A percentile compares a stretch with the other conserved stretches of the same genome.
These are phyloP conservation scores for Neoitamus cyanurus DNA, from an alignment of 2,888 invertebrate species.

Conservation along the genomic window DNA sequence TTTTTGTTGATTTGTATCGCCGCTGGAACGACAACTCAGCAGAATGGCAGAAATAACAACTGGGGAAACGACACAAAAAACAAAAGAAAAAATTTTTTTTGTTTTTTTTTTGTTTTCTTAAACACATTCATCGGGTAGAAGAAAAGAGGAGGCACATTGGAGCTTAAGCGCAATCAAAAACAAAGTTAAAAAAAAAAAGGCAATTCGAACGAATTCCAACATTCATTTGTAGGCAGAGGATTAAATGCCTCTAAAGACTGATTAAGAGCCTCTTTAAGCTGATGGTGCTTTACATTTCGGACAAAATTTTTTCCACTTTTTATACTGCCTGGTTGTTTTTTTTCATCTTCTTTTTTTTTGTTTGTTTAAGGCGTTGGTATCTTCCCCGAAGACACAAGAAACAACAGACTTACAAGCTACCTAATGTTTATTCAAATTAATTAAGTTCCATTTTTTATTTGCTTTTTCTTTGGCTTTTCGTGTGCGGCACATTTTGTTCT, in stretches of 20 bases:
- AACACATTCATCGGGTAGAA: neutral
- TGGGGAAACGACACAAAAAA: neutral
- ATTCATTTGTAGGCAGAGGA: conserved; percentile 3
- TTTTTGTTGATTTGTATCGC: neutral
- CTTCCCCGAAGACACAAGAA: neutral
- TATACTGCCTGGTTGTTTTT: too few species aligned
- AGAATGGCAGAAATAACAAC: neutral
- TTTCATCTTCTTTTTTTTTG: too few species aligned
- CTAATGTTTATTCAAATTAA: neutral
- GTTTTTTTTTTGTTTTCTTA: too few species aligned
- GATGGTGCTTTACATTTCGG: neutral
- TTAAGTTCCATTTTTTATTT: neutral
- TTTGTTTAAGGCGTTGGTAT: neutral
- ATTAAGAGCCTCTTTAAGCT: conserved; percentile 6
- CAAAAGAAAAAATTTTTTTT: too few species aligned
- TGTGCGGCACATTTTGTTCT: neutral
- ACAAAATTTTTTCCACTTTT: neutral
- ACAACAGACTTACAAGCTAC: neutral
- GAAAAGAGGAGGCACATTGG: neutral
- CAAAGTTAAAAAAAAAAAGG: neutral
- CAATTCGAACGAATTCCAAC: neutral
- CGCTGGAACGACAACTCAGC: neutral
- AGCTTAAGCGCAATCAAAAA: neutral
- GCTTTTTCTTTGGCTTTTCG: neutral
- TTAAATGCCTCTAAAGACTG: neutral